These are phyloP conservation scores for Lepidocyrtoides sp. DNA, from an alignment of 2,888 invertebrate species.

Conservation along the genomic window DNA sequence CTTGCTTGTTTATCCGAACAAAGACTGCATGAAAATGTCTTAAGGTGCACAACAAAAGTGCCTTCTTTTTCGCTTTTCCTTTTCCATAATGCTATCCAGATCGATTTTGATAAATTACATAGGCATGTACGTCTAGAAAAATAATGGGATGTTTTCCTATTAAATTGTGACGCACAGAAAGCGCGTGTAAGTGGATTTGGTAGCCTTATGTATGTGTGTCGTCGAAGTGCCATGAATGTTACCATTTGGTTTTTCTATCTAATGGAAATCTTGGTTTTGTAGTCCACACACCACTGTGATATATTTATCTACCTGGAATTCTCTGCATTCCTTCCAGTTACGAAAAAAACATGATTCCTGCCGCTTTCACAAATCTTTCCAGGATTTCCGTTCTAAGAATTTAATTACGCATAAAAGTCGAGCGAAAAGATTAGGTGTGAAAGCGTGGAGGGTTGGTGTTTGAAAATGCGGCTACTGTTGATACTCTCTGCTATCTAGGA, in stretches of 20 bases:
- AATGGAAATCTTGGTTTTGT: too few relatives aligned
- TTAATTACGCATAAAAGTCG: not conserved
- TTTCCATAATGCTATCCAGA: not conserved
- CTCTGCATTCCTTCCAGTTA: slow-evolving; percentile 32
- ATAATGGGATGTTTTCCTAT: not conserved
- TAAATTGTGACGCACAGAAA: not conserved
- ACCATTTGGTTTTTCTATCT: not conserved
- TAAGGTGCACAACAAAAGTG: slow-evolving; percentile 1
- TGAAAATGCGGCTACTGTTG: too few relatives aligned
- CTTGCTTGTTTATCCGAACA: slow-evolving; percentile 7
- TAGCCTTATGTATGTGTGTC: not conserved
- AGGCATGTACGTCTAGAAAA: not conserved
- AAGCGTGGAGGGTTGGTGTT: too few relatives aligned
- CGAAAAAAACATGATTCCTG: not conserved
- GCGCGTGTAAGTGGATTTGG: not conserved
- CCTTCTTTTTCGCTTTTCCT: not conserved
- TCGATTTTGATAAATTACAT: slow-evolving; percentile 8
- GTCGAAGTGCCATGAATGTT: not conserved
- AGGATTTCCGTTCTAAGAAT: not conserved
- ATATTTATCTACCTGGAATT: not conserved
- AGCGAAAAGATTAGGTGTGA: not conserved
- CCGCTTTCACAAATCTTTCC: not conserved
- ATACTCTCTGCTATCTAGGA: too few relatives aligned
- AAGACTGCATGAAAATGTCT: slow-evolving; percentile 26
- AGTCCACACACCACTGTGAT: too few relatives aligned